These are phyloP conservation scores for Amiota minor DNA, from an alignment of 2,888 invertebrate species.

Conservation along the genomic window DNA sequence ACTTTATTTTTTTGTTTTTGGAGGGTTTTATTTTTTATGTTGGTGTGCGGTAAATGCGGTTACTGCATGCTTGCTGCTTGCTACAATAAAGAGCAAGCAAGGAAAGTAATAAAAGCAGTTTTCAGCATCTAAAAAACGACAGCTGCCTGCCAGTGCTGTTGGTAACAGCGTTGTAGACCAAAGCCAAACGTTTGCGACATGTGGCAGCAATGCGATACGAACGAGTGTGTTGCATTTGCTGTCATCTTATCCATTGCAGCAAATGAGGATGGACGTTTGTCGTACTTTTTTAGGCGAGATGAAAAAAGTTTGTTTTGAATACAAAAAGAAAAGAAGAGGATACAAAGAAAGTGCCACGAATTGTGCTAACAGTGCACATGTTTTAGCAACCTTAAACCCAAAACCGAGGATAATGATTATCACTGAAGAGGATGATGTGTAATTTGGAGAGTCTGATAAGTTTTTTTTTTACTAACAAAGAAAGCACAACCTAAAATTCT, in stretches of 20 bases:
- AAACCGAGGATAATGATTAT: too few relatives aligned
- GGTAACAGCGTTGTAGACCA: not conserved
- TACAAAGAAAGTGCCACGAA: not conserved
- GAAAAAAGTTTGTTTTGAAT: not conserved
- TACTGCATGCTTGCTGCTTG: not conserved
- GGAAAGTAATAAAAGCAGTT: too few relatives aligned
- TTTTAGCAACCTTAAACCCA: not conserved
- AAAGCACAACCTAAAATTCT: too few relatives aligned
- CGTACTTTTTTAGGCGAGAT: not conserved
- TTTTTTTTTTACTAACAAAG: too few relatives aligned
- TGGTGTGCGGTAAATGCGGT: too few relatives aligned
- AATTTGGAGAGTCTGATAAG: too few relatives aligned
- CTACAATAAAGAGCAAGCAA: not conserved
- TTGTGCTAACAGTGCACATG: slow-evolving; percentile 3
- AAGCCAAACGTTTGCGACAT: slow-evolving; percentile 18
- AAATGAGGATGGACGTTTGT: not conserved
- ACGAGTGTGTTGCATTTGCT: not conserved
- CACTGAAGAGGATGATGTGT: too few relatives aligned
- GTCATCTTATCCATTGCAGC: slow-evolving; percentile 6
- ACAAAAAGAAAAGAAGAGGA: not conserved
- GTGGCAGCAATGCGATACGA: not conserved
- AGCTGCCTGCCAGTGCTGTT: too few relatives aligned
- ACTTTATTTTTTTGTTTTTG: too few relatives aligned
- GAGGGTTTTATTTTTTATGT: too few relatives aligned
- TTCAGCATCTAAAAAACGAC: too few relatives aligned